A percentile compares a stretch with the other conserved stretches of the same genome.
These are phyloP conservation scores for Caenorhabditis uteleia DNA, from an alignment of 2,888 invertebrate species.

Conservation along the genomic window DNA sequence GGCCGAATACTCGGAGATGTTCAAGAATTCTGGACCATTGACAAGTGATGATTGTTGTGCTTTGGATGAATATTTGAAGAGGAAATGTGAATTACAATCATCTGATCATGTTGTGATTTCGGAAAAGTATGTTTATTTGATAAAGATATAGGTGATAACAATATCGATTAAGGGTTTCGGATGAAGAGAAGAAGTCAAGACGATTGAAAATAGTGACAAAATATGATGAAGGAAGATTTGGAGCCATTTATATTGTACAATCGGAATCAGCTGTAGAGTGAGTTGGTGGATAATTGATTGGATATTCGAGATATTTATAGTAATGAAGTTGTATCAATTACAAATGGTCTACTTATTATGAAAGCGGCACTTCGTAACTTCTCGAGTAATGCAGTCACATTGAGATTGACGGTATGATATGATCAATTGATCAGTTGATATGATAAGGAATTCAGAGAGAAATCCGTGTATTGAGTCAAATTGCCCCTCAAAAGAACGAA, in stretches of 20 bases:
- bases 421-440: background rate
- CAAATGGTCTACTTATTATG: conserved; percentile 21
- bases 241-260: conserved; percentile 29
- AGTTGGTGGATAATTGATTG: background rate
- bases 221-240: conserved; percentile 34
- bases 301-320: conserved; percentile 4
- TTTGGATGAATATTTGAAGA: conserved; percentile 21
- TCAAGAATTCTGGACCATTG: background rate
- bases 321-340: conserved; percentile 18
- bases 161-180: conserved; percentile 8
- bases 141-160: background rate
- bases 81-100: conserved; percentile 18
- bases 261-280: conserved; percentile 31
- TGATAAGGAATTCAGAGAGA: conserved; percentile 11
- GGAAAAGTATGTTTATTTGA: conserved; percentile 7
- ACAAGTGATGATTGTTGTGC: background rate
- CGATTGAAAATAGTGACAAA: conserved; percentile 33
- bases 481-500: conserved; percentile 10
- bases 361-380: conserved; percentile 27
- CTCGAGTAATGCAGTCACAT: conserved; percentile 11
- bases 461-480: conserved; percentile 9
- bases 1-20: conserved; percentile 23
- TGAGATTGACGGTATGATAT: conserved; percentile 8
- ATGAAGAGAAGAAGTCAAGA: conserved; percentile 25
- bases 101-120: conserved; percentile 26